Percentiles rank a stretch among this genome's conserved stretches.
These are phyloP conservation scores for Myanophis thanlyinensis DNA, from an alignment of 2,113 vertebrate genomes.

Conservation along the genomic window DNA sequence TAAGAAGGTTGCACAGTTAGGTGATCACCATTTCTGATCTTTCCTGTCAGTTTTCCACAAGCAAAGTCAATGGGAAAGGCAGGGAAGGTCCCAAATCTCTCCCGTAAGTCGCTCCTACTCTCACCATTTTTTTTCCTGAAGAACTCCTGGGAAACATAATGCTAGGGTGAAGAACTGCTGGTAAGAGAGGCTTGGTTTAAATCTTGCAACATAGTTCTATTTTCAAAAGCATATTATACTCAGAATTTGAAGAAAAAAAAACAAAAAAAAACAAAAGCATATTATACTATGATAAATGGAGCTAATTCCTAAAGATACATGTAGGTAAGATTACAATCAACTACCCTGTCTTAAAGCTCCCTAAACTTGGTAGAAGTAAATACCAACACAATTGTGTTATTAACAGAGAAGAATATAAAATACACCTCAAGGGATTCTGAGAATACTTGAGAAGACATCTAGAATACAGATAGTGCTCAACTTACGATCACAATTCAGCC, in stretches of 20 bases:
- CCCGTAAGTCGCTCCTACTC: not conserved
- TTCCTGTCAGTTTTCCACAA: not conserved
- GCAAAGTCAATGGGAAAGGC: not conserved
- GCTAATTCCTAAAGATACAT: not conserved
- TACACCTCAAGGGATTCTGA: not conserved
- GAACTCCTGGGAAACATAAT: not conserved
- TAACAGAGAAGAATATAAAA: not conserved
- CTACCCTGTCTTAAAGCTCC: not conserved
- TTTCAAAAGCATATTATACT: not conserved
- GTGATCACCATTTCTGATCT: not conserved
- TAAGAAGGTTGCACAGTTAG: not conserved
- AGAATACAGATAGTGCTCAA: not conserved
- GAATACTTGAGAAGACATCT: not conserved
- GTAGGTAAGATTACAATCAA: not conserved
- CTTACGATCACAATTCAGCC: no score
- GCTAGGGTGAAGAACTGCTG: not conserved
- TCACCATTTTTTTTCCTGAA: not conserved
- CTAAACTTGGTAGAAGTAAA: not conserved
- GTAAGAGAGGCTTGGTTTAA: not conserved
- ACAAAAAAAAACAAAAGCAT: no score
- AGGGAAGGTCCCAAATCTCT: not conserved
- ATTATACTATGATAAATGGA: not conserved
- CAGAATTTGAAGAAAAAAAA: no score
- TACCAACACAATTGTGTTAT: not conserved
- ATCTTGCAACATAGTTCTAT: not conserved